Base-by-base conservation (phyloP, 1,140 invertebrate species). In the Thaumatotibia leucotreta region DNA sequence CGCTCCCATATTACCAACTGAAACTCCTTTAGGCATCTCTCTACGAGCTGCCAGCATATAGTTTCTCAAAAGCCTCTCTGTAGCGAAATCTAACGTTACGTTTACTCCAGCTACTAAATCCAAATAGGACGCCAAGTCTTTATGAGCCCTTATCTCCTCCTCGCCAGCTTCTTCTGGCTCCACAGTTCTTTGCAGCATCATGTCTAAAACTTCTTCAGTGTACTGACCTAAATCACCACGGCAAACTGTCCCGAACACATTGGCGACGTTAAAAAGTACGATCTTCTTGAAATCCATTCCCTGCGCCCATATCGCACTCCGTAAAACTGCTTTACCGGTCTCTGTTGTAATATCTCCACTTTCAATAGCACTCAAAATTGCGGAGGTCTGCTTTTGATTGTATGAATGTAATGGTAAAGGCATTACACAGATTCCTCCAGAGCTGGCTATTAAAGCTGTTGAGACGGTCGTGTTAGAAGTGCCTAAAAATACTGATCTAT, bases 11-110 rank as follows among this genome's bases (percentile, higher is more conserved):
- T 76, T 83, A 0, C 81, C 77, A 4, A 79, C 69, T 0, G 81
- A 67, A 8, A 85, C 83, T 23, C 67, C 77, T 39, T 78, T 79
- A 4, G 79, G 72, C 22, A 74, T 80, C 31, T 85, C 79, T 32
- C 66, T 86, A 29, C 88, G 84, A 10, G 85, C 84, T 4, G 82
- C 75, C 63, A 91, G 33, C 62, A 89, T 88, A 64, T 88, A 91
- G 63, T 68, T 79, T n/a, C 70, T 77, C 50, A 91, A 66, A 11
- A 89, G 67, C 14, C 61, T 69, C 45, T 89, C 83, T 4, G 81
- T 69, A 0, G 69, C 58, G 11, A 65, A 31, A 66, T 77, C 70
- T 49, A 89, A 68, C 23, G 20, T 45, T 11, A 91, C 86, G 11
- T 77, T 63, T 9, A 86, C 71, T 23, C 79, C 81, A 20, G 84